Percentiles rank a stretch among this genome's conserved stretches.
Evolutionary conservation across 2,797 vertebrate species (phyloP).

Genomic region (Lepilemur ruficaudatus): DNA sequence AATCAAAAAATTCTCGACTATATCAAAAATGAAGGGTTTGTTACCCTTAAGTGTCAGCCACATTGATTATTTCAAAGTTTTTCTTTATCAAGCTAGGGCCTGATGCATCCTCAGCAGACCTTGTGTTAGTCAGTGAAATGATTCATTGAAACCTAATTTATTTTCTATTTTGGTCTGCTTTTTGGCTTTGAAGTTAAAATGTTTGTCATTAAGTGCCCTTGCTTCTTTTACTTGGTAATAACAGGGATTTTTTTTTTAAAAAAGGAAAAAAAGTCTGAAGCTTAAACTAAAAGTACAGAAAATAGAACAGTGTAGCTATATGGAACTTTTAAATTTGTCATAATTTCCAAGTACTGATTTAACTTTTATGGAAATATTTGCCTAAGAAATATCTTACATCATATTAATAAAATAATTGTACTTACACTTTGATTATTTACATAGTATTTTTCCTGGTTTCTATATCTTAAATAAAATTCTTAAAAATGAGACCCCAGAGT

Average conservation of each 20-base stretch:
- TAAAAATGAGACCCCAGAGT: constrained; percentile 62
- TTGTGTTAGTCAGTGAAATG: constrained; percentile 63
- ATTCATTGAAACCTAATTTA: constrained; percentile 76
- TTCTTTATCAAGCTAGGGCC: constrained; percentile 65
- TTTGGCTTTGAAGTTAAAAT: constrained; percentile 56
- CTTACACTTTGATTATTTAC: constrained; percentile 22
- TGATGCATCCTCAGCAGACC: neutral
- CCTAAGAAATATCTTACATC: neutral
- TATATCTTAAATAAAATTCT: constrained; percentile 48
- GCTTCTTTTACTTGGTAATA: constrained; percentile 46
- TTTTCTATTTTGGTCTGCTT: constrained; percentile 60
- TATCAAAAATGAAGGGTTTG: constrained; percentile 70
- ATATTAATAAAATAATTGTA: constrained; percentile 57
- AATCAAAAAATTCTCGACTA: constrained; percentile 77
- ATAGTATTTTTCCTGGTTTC: neutral
- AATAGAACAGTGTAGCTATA: neutral
- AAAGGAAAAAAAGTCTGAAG: constrained; percentile 20
- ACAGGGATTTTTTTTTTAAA: neutral
- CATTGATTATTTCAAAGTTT: constrained; percentile 72
- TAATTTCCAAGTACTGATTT: constrained; percentile 33
- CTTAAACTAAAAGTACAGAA: constrained; percentile 51
- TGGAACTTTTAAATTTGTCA: neutral
- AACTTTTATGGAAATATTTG: constrained; percentile 32
- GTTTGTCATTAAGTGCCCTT: constrained; percentile 48
- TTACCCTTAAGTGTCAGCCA: constrained; percentile 43